Percentiles rank a stretch among this genome's conserved stretches.
These are phyloP conservation scores for Coenonympha arcania DNA, from an alignment of 2,888 invertebrate species.

Conservation along the genomic window DNA sequence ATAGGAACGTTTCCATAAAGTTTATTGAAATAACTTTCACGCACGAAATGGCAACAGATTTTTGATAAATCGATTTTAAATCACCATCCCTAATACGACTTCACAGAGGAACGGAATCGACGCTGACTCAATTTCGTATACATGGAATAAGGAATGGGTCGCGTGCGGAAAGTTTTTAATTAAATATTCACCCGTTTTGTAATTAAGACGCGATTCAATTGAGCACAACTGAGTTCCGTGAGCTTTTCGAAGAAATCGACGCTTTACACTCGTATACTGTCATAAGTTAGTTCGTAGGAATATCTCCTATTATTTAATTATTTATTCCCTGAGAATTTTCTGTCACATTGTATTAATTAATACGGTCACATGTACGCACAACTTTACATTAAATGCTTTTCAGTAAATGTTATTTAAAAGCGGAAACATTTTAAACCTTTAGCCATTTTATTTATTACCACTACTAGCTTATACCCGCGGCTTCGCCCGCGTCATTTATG, in stretches of 20 bases:
- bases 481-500: no score
- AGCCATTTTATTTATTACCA: not conserved
- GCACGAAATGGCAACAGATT: not conserved
- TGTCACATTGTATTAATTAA: no score
- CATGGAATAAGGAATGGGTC: slow-evolving; percentile 71
- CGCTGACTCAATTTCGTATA: slow-evolving; percentile 69
- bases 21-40: slow-evolving; percentile 4
- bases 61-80: slow-evolving; percentile 11
- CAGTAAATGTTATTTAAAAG: not conserved
- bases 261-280: slow-evolving; percentile 3
- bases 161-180: slow-evolving; percentile 72
- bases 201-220: slow-evolving; percentile 69
- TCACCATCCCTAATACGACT: slow-evolving; percentile 32
- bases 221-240: slow-evolving; percentile 57
- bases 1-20: not conserved
- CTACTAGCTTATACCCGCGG: no score
- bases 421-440: not conserved
- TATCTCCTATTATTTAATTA: no score
- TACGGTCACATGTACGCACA: no score
- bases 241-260: slow-evolving; percentile 36
- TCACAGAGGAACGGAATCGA: slow-evolving; percentile 63
- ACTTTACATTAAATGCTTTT: not conserved
- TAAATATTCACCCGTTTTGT: slow-evolving; percentile 71
- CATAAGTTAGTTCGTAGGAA: slow-evolving; percentile 1
- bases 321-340: no score